Conservation (phyloP, 1,140 invertebrate genomes). For the Tribolium madens region DNA sequence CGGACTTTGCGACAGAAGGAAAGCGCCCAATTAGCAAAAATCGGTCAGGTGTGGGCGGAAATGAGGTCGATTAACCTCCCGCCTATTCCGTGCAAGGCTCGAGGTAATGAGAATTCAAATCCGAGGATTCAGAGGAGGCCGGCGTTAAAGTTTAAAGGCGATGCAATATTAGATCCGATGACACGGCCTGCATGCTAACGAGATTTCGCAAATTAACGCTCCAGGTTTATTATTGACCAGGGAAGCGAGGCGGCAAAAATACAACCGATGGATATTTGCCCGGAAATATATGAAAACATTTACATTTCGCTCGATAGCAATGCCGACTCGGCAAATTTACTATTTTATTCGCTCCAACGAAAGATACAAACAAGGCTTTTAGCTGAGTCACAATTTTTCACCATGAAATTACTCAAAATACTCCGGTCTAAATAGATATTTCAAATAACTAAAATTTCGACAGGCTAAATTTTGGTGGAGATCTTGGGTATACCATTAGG, state of each 20-base stretch:
- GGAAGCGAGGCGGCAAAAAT: background rate
- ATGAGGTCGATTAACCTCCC: slow-evolving; percentile 1
- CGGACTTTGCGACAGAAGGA: too few relatives aligned
- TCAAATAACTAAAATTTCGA: too few relatives aligned
- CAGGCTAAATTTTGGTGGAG: too few relatives aligned
- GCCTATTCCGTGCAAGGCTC: background rate
- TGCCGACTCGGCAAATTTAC: background rate
- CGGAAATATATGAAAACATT: background rate
- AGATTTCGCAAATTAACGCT: slow-evolving; percentile 18
- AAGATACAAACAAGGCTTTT: too few relatives aligned
- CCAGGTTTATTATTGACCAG: slow-evolving; percentile 11
- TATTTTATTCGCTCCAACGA: too few relatives aligned
- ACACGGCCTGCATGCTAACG: slow-evolving; percentile 7
- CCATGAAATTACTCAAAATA: too few relatives aligned
- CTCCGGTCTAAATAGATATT: too few relatives aligned
- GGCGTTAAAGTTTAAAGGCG: slow-evolving; percentile 23
- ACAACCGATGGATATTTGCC: background rate
- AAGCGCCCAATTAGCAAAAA: background rate
- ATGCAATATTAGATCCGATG: slow-evolving; percentile 19
- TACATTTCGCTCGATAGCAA: background rate
- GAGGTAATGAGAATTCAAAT: slow-evolving; percentile 24
- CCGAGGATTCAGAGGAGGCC: slow-evolving; percentile 14
- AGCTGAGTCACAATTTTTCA: too few relatives aligned
- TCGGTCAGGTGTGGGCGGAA: slow-evolving; percentile 7
- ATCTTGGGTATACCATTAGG: too few relatives aligned